phyloP scores from a whole-genome alignment of 2,888 invertebrate genomes.

The Amblyteles armatorius region DNA sequence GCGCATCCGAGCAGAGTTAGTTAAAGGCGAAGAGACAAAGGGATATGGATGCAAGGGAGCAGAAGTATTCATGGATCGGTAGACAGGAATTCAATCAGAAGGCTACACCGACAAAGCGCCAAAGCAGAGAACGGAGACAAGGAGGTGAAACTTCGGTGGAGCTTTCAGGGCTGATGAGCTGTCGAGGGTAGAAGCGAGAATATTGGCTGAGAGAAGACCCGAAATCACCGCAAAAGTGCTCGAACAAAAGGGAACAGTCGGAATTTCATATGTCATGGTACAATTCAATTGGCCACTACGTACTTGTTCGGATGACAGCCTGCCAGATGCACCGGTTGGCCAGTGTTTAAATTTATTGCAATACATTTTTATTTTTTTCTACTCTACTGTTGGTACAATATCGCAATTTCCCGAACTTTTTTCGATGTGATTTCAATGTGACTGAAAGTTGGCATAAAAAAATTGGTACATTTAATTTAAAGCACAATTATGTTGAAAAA shows the following conservation, averaged over 20 bases:
- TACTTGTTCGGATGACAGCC: too few relatives aligned
- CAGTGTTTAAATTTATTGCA: too few relatives aligned
- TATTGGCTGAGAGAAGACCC: not conserved
- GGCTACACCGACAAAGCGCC: constrained; percentile 38
- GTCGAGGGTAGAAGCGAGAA: not conserved
- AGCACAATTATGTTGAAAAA: not conserved
- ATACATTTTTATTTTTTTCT: too few relatives aligned
- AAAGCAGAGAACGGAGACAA: not conserved
- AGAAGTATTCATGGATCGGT: constrained; percentile 37
- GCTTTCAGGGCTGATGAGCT: not conserved
- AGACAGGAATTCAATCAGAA: constrained; percentile 38
- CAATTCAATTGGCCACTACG: too few relatives aligned
- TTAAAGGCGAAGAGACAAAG: constrained; percentile 38
- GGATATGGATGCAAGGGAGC: constrained; percentile 22
- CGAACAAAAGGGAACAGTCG: not conserved
- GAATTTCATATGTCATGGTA: not conserved
- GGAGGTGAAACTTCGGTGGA: not conserved
- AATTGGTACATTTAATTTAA: too few relatives aligned
- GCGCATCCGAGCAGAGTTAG: constrained; percentile 13
- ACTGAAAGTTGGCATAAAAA: too few relatives aligned
- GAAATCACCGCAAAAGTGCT: not conserved
- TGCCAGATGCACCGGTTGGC: too few relatives aligned
- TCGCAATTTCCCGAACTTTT: too few relatives aligned
- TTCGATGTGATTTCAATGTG: too few relatives aligned
- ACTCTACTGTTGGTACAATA: too few relatives aligned